A percentile compares a stretch with the other conserved stretches of the same genome.
These are phyloP conservation scores for Hippocampus comes DNA, from an alignment of 2,113 vertebrate genomes.

Conservation along the genomic window DNA sequence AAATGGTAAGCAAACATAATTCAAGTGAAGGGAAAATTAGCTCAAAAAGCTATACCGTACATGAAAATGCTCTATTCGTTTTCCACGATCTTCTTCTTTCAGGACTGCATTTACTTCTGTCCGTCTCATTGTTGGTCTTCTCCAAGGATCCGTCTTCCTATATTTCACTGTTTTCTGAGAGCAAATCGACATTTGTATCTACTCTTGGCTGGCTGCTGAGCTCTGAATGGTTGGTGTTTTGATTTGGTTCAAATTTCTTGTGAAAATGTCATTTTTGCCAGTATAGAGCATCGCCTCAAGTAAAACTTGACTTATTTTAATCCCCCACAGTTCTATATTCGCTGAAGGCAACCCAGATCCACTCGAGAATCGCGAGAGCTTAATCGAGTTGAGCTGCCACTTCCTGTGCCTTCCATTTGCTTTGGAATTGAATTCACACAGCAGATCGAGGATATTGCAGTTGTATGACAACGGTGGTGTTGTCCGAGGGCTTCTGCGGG, in stretches of 20 bases:
- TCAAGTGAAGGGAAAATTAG: too few species aligned
- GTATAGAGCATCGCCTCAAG: background rate
- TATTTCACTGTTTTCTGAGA: conserved; percentile 57
- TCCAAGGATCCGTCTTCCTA: conserved; percentile 57
- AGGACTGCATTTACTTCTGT: conserved; percentile 69
- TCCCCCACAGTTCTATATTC: conserved; percentile 40
- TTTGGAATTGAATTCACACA: conserved; percentile 62
- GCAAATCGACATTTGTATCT: conserved; percentile 43
- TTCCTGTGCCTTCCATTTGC: conserved; percentile 74
- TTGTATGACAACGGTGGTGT: conserved; percentile 65
- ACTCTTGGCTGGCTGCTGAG: conserved; percentile 61
- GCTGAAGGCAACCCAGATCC: conserved; percentile 26
- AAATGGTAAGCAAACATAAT: conserved; percentile 49
- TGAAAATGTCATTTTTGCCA: background rate
- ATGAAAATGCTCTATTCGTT: background rate
- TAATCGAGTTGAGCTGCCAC: conserved; percentile 69
- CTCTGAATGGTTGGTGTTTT: conserved; percentile 55
- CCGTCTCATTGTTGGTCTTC: conserved; percentile 50
- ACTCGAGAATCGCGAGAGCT: conserved; percentile 41
- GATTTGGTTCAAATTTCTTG: background rate
- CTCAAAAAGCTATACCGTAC: background rate
- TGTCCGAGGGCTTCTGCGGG: conserved; percentile 67
- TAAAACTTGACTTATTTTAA: conserved; percentile 16
- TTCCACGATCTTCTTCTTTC: conserved; percentile 12
- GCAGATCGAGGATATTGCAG: conserved; percentile 51